These are phyloP conservation scores for Lucilia cuprina DNA, from an alignment of 1,140 invertebrate genomes.

Conservation along the genomic window DNA sequence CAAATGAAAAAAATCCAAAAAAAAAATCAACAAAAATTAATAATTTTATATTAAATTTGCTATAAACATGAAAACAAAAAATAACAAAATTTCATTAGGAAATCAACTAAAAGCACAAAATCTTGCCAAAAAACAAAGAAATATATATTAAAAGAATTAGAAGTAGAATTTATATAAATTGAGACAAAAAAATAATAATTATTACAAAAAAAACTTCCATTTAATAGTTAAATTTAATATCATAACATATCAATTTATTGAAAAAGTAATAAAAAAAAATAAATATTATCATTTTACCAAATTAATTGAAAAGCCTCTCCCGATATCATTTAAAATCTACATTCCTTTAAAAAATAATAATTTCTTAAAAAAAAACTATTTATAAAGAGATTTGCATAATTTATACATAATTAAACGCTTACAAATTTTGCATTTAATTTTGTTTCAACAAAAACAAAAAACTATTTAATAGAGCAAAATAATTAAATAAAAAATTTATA, in stretches of 20 bases:
- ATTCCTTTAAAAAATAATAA: too few species aligned
- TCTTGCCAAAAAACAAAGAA: not conserved
- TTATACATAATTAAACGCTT: too few species aligned
- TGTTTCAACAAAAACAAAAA: too few species aligned
- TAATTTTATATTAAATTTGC: not conserved
- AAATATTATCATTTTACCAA: too few species aligned
- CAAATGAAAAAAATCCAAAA: too few species aligned
- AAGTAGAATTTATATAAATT: not conserved
- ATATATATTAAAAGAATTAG: not conserved
- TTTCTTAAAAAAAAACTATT: too few species aligned
- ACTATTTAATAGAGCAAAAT: not conserved
- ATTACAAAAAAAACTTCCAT: not conserved
- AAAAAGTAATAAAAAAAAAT: not conserved
- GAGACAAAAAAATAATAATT: not conserved
- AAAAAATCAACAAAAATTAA: not conserved
- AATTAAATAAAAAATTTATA: not conserved
- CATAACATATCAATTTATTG: not conserved
- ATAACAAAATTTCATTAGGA: not conserved
- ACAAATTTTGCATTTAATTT: too few species aligned
- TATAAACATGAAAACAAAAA: not conserved
- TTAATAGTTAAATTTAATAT: not conserved
- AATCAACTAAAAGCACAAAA: conserved; percentile 2
- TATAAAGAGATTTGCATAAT: too few species aligned
- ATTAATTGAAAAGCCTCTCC: too few species aligned
- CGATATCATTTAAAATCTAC: too few species aligned